Conservation (phyloP, 1,140 invertebrate genomes). For the Zaprionus vittiger region DNA sequence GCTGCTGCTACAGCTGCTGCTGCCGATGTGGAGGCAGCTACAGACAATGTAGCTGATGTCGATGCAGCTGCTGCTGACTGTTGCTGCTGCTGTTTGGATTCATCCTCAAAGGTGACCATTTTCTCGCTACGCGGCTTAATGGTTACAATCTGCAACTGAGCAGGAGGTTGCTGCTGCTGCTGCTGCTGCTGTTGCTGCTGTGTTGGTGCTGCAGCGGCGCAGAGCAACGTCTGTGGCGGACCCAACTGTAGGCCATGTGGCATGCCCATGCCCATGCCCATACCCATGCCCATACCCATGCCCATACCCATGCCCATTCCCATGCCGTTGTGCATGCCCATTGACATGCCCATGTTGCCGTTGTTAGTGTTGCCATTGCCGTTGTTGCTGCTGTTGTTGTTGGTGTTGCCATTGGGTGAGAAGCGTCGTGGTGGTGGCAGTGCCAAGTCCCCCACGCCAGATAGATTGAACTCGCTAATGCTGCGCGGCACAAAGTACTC, state of each 20-base stretch:
- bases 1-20: slow-evolving; percentile 50
- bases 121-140: slow-evolving; percentile 87
- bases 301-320: slow-evolving; percentile 33
- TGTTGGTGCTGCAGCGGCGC: slow-evolving; percentile 60
- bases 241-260: slow-evolving; percentile 75
- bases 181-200: slow-evolving; percentile 63
- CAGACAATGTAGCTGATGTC: background rate
- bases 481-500: slow-evolving; percentile 93
- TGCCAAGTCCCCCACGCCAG: slow-evolving; percentile 86
- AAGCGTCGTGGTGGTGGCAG: slow-evolving; percentile 84
- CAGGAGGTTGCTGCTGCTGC: slow-evolving; percentile 65
- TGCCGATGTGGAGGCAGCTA: background rate
- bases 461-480: slow-evolving; percentile 92
- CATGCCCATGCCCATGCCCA: slow-evolving; percentile 63
- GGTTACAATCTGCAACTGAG: slow-evolving; percentile 75
- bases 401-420: slow-evolving; percentile 61
- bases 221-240: slow-evolving; percentile 74
- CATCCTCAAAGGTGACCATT: slow-evolving; percentile 93
- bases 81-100: slow-evolving; percentile 83
- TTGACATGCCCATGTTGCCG: slow-evolving; percentile 43
- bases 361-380: background rate
- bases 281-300: slow-evolving; percentile 51
- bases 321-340: slow-evolving; percentile 20
- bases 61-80: slow-evolving; percentile 24
- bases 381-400: background rate